Conservation (phyloP, 2,888 invertebrate species). For the Ecliptopera silaceata region DNA sequence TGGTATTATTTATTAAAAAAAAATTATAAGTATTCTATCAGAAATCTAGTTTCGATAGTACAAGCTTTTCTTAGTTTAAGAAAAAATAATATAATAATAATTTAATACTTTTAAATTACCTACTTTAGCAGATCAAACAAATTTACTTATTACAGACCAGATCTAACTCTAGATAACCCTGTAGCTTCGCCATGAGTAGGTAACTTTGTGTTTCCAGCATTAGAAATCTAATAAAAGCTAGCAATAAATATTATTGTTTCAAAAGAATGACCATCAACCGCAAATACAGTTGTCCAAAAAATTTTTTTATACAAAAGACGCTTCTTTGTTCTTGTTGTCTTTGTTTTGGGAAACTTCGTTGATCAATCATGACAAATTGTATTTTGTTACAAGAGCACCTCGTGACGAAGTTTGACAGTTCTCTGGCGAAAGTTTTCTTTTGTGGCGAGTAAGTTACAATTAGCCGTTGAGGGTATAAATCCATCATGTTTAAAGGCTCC, state of each 20-base stretch:
- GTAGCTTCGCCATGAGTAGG: too few relatives aligned
- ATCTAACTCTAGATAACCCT: too few relatives aligned
- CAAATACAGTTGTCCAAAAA: slow-evolving; percentile 47
- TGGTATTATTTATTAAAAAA: too few relatives aligned
- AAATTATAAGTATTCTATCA: too few relatives aligned
- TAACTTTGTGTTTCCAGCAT: too few relatives aligned
- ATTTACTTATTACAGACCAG: too few relatives aligned
- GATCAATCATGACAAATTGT: slow-evolving; percentile 81
- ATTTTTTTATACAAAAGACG: slow-evolving; percentile 51
- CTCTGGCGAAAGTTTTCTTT: slow-evolving; percentile 59
- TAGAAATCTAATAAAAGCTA: too few relatives aligned
- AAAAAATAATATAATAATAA: too few relatives aligned
- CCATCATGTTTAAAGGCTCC: slow-evolving; percentile 32
- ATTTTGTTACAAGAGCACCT: slow-evolving; percentile 70
- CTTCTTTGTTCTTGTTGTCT: slow-evolving; percentile 58
- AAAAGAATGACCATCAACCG: slow-evolving; percentile 33
- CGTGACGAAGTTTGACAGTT: slow-evolving; percentile 72
- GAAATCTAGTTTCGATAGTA: too few relatives aligned
- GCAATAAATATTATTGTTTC: not conserved
- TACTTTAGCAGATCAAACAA: too few relatives aligned
- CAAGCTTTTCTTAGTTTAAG: too few relatives aligned
- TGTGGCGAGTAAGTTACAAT: slow-evolving; percentile 58
- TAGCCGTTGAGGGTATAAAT: slow-evolving; percentile 52
- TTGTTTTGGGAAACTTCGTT: slow-evolving; percentile 71
- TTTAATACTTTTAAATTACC: too few relatives aligned